These are phyloP conservation scores for Typhlichthys eigenmanni DNA, from an alignment of 2,797 vertebrate genomes.

Conservation along the genomic window DNA sequence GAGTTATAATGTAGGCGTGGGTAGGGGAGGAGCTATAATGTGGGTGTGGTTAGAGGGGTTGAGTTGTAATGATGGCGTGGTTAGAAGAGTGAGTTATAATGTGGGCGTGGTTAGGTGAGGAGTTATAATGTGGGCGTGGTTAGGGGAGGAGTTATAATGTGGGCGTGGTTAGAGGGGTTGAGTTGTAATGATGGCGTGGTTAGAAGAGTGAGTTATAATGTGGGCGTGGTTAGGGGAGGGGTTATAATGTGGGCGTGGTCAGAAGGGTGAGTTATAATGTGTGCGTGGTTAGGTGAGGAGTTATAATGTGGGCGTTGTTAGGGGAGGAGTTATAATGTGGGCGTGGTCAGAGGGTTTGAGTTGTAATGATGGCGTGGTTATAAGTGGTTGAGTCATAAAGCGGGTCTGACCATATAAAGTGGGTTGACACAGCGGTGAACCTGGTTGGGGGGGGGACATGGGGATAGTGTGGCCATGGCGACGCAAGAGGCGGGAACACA, in stretches of 20 bases:
- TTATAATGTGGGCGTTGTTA: too few species aligned
- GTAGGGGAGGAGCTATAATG: slow-evolving; percentile 38
- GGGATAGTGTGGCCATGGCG: too few species aligned
- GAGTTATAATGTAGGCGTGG: slow-evolving; percentile 58
- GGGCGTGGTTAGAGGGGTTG: slow-evolving; percentile 64
- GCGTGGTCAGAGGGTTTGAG: slow-evolving; percentile 60
- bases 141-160: slow-evolving; percentile 62
- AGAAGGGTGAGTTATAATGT: too few species aligned
- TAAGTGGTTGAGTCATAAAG: slow-evolving; percentile 33
- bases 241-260: slow-evolving; percentile 66
- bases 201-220: slow-evolving; percentile 62
- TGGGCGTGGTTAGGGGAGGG: slow-evolving; percentile 24
- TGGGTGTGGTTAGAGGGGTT: slow-evolving; percentile 25
- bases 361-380: slow-evolving; percentile 54
- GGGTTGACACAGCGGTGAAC: too few species aligned
- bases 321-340: too few species aligned
- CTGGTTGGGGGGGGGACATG: too few species aligned
- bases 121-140: slow-evolving; percentile 33
- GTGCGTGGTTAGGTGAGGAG: too few species aligned
- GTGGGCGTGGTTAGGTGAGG: slow-evolving; percentile 37
- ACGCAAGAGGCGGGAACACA: too few species aligned
- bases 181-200: slow-evolving; percentile 71
- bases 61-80: slow-evolving; percentile 72
- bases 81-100: slow-evolving; percentile 61
- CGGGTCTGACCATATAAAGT: background rate